These are phyloP conservation scores for Rhineura floridana DNA, from an alignment of 2,113 vertebrate genomes.

Conservation along the genomic window DNA sequence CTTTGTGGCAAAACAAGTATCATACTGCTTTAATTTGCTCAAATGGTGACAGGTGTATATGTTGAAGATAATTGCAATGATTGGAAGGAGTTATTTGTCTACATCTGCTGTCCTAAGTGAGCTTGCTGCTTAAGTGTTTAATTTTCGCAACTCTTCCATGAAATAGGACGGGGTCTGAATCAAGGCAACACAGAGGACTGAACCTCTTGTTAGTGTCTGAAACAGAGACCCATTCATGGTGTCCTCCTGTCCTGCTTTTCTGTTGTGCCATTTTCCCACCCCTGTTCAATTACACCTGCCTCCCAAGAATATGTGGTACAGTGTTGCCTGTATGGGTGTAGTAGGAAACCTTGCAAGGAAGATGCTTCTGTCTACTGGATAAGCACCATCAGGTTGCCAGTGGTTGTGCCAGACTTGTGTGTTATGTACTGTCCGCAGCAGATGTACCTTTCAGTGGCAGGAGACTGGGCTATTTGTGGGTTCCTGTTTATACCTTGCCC, in stretches of 20 bases:
- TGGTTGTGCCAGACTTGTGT: neutral
- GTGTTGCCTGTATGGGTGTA: neutral
- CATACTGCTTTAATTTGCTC: neutral
- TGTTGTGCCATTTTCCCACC: neutral
- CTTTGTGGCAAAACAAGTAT: neutral
- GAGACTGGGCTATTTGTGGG: conserved; percentile 64
- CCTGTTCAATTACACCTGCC: neutral
- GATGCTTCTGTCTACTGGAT: neutral
- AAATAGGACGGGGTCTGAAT: neutral
- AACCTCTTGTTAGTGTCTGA: neutral
- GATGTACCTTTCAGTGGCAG: conserved; percentile 39
- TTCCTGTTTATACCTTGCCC: conserved; percentile 70
- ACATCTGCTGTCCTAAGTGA: neutral
- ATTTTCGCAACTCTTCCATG: neutral
- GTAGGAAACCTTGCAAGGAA: neutral
- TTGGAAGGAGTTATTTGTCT: neutral
- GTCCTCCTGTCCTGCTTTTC: neutral
- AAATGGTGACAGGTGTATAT: neutral
- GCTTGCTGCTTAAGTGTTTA: neutral
- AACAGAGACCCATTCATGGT: neutral
- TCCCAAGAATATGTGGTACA: neutral
- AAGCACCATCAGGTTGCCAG: neutral
- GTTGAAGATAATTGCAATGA: neutral
- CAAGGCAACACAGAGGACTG: neutral
- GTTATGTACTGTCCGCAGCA: neutral